Conservation (phyloP, 2,888 invertebrate species). For the Sinhomidia bicolor region DNA sequence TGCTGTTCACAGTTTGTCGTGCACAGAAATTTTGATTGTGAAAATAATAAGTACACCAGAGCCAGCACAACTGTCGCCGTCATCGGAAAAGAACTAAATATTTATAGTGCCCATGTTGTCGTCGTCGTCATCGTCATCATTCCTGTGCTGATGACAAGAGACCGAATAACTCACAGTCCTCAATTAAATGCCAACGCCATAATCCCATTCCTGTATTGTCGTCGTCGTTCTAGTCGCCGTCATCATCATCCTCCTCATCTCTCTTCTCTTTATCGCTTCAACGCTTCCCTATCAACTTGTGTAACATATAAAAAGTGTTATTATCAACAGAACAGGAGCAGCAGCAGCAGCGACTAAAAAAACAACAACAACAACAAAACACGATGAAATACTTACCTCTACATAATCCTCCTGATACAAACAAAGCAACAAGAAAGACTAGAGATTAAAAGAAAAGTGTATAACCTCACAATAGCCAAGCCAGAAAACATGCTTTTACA, state of each 20-base stretch:
- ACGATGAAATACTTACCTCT: conserved; percentile 35
- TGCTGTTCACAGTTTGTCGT: neutral
- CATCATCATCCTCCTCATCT: neutral
- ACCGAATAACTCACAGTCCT: conserved; percentile 58
- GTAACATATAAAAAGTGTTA: conserved; percentile 49
- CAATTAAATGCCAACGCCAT: conserved; percentile 60
- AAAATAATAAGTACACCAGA: neutral
- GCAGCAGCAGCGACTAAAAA: neutral
- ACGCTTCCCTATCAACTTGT: conserved; percentile 30
- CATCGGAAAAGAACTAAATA: neutral
- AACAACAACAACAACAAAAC: conserved; percentile 41
- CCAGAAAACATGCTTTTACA: neutral
- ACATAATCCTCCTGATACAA: conserved; percentile 17
- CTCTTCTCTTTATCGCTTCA: conserved; percentile 10
- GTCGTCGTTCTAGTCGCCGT: neutral
- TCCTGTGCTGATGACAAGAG: conserved; percentile 8
- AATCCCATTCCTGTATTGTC: neutral
- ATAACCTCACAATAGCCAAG: conserved; percentile 8
- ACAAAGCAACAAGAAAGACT: conserved; percentile 22
- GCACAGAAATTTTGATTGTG: neutral
- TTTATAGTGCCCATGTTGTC: neutral
- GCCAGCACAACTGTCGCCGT: neutral
- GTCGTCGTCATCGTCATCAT: neutral
- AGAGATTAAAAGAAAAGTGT: conserved; percentile 26
- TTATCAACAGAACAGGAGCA: neutral